A percentile compares a stretch with the other conserved stretches of the same genome.
Evolutionary conservation across 2,797 vertebrate genomes (phyloP).

Genomic region (Myiothlypis chrysogaster): DNA sequence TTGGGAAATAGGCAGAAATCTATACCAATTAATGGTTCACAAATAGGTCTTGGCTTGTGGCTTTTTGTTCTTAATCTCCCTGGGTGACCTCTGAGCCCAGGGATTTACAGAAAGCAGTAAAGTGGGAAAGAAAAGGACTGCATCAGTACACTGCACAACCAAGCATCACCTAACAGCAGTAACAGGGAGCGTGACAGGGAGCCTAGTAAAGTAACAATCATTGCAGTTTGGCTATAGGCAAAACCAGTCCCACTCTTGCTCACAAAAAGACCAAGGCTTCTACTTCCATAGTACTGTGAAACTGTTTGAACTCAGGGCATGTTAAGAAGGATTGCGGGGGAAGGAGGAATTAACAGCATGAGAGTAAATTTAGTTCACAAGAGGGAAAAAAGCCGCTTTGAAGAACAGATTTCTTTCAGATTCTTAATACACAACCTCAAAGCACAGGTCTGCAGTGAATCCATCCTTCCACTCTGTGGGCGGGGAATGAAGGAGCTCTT

Average conservation of each 20-base stretch:
- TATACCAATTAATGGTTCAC: background rate
- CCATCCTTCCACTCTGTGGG: slow-evolving; percentile 47
- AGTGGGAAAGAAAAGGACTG: background rate
- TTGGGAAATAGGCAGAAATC: background rate
- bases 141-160: background rate
- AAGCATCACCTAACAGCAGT: background rate
- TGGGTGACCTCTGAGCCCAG: background rate
- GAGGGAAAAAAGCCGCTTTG: slow-evolving; percentile 39
- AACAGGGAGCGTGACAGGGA: background rate
- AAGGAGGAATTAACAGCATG: slow-evolving; percentile 44
- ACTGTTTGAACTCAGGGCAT: slow-evolving; percentile 1
- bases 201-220: background rate
- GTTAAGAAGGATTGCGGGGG: slow-evolving; percentile 21
- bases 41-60: background rate
- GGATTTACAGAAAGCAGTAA: background rate
- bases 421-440: slow-evolving; percentile 52
- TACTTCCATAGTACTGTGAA: background rate
- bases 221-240: background rate
- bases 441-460: slow-evolving; percentile 54
- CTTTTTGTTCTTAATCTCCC: background rate
- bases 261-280: background rate
- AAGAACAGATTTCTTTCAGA: slow-evolving; percentile 53
- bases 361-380: slow-evolving; percentile 45
- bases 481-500: slow-evolving; percentile 18
- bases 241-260: background rate